Conservation (phyloP, 1,140 invertebrate species). For the Drosophila lacertosa region DNA sequence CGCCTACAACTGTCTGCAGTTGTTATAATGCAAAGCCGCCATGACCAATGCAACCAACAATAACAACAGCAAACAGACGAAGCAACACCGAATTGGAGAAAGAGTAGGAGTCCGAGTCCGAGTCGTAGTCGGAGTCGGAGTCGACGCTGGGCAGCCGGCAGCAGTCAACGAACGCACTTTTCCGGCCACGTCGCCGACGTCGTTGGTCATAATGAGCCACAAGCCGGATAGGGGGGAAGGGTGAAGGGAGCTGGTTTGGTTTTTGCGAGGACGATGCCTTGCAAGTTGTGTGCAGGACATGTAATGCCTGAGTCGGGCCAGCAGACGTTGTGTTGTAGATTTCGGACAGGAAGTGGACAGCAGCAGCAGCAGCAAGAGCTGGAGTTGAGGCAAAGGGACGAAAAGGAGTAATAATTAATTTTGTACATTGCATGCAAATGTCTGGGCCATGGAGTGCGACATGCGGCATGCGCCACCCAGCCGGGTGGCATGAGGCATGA, state of each 20-base stretch:
- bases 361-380: too few relatives aligned
- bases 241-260: neutral
- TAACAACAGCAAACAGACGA: constrained; percentile 26
- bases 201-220: constrained; percentile 70
- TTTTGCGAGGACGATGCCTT: constrained; percentile 64
- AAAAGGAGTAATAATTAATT: constrained; percentile 77
- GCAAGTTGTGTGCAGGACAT: constrained; percentile 78
- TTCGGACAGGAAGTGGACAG: constrained; percentile 66
- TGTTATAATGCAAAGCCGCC: constrained; percentile 68
- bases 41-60: constrained; percentile 46
- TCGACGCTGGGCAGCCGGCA: constrained; percentile 63
- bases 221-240: constrained; percentile 8
- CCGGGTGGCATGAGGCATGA: neutral
- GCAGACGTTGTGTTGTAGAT: constrained; percentile 62
- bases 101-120: constrained; percentile 9
- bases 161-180: constrained; percentile 81
- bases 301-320: constrained; percentile 62
- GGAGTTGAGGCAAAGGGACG: constrained; percentile 13
- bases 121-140: constrained; percentile 23
- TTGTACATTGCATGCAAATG: constrained; percentile 81
- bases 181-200: constrained; percentile 62
- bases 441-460: constrained; percentile 43
- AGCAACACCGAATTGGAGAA: constrained; percentile 44
- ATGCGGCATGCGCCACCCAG: neutral
- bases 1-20: constrained; percentile 60